A percentile compares a stretch with the other conserved stretches of the same genome.
These are phyloP conservation scores for Oreochromis aureus DNA, from an alignment of 2,113 vertebrate genomes.

Conservation along the genomic window DNA sequence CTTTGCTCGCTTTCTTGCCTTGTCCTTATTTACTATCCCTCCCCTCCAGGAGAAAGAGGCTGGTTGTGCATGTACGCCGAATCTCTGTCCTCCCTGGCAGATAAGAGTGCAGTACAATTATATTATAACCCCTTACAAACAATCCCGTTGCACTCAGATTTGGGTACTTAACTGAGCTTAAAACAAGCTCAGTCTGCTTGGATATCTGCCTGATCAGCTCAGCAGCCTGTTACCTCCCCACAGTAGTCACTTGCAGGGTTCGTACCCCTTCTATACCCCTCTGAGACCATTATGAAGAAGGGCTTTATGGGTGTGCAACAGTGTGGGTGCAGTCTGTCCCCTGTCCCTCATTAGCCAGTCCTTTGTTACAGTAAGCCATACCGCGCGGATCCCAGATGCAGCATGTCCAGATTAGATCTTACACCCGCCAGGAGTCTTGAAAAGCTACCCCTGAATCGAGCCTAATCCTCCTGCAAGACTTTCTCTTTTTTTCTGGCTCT, in stretches of 20 bases:
- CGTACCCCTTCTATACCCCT: not conserved
- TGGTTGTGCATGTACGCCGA: not conserved
- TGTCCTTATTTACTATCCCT: not conserved
- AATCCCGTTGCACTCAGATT: not conserved
- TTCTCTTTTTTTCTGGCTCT: conserved; percentile 37
- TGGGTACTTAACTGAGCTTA: not conserved
- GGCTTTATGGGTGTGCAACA: conserved; percentile 46
- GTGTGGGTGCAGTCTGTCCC: conserved; percentile 42
- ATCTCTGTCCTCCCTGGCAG: not conserved
- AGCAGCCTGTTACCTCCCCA: not conserved
- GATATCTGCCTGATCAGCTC: not conserved
- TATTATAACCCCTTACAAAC: not conserved
- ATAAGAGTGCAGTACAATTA: conserved; percentile 1
- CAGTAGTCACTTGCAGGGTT: not conserved
- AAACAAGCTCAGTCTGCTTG: not conserved
- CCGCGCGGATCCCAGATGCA: conserved; percentile 66
- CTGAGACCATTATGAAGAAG: conserved; percentile 12
- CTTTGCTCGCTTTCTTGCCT: not conserved
- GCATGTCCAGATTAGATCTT: conserved; percentile 64
- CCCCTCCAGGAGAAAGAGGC: not conserved
- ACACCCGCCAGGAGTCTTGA: conserved; percentile 53
- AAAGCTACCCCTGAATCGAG: conserved; percentile 50
- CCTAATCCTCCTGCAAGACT: conserved; percentile 63
- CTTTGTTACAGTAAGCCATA: conserved; percentile 71
- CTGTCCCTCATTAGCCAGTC: conserved; percentile 58